Conservation (phyloP, 2,113 vertebrate species). For the Tachysurus vachellii region DNA sequence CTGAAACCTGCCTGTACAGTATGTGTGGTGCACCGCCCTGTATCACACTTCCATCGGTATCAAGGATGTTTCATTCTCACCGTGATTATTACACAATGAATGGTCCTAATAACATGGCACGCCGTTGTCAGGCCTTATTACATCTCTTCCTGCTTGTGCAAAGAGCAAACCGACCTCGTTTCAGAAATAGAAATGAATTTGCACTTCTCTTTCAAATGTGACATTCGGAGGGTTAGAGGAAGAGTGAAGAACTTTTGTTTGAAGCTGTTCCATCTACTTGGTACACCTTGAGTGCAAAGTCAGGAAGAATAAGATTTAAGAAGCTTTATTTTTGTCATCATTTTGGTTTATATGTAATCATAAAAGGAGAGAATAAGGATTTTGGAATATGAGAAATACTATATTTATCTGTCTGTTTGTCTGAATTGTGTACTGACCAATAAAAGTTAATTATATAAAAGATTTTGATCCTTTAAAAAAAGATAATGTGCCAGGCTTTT, state of each 20-base stretch:
- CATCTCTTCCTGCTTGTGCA: not conserved
- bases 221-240: not conserved
- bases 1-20: not conserved
- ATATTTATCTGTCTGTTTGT: not conserved
- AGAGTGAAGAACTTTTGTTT: not conserved
- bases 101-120: not conserved
- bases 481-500: too few species aligned
- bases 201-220: not conserved
- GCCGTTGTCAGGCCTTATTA: not conserved
- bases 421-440: not conserved
- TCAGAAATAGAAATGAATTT: conserved; percentile 15
- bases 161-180: conserved; percentile 8
- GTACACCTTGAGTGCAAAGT: not conserved
- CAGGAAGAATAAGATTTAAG: not conserved
- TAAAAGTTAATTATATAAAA: not conserved
- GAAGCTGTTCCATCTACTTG: not conserved
- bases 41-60: not conserved
- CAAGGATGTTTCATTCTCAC: not conserved
- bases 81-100: conserved; percentile 12
- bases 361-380: not conserved
- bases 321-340: not conserved
- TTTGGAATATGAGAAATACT: not conserved
- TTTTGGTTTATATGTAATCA: not conserved
- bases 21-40: not conserved
- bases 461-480: not conserved